Base-by-base conservation (phyloP, 2,113 vertebrate species). In the Grantiella picta region DNA sequence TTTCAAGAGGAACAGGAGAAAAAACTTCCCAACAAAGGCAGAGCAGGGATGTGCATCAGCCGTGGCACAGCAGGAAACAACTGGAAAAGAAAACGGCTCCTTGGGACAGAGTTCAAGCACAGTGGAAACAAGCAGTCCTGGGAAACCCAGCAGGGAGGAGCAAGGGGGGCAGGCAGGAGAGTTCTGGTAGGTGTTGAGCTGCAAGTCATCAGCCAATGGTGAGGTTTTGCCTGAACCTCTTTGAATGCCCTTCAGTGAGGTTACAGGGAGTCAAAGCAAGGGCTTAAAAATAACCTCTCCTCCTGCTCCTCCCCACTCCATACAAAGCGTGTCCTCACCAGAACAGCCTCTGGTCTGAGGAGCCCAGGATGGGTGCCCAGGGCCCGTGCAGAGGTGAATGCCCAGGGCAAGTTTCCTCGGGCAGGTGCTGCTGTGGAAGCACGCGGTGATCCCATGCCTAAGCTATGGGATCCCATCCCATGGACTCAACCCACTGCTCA, bases 391-490 rank as follows among this genome's bases (percentile, higher is more conserved):
- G 36, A 47, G 40, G 4, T 0, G 12, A 45, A 16, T 47, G 15
- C 18, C 68, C 40, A 9, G 44, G 36, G 31, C 1, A 47, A 12
- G 35, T 49, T 15, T 40, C 54, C 81, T 61, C 0, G 0, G 42
- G 33, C 69, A 16, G 77, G 19, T 33, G 69, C 28, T 8, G 52
- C 64, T 56, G 57, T 8, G 33, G 87, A 52, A 40, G 71, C 8
- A 3, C 1, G 1, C 0, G 1, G 44, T 27, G 76, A 45, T 56
- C 17, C 25, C 10, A 8, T 1, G 4, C 12, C 53, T 0, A 1
- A 5, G 13, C 56, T 73, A 7, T 5, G 19, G 40, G 70, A 45
- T 52, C 23, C 23, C 28, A 45, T 9, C 38, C 59, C 47, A 9
- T 0, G 19, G 38, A 27, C 53, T 73, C 21, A 5, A 12, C 19